phyloP scores from a whole-genome alignment of 1,140 invertebrate species.

The Oryzaephilus surinamensis region DNA sequence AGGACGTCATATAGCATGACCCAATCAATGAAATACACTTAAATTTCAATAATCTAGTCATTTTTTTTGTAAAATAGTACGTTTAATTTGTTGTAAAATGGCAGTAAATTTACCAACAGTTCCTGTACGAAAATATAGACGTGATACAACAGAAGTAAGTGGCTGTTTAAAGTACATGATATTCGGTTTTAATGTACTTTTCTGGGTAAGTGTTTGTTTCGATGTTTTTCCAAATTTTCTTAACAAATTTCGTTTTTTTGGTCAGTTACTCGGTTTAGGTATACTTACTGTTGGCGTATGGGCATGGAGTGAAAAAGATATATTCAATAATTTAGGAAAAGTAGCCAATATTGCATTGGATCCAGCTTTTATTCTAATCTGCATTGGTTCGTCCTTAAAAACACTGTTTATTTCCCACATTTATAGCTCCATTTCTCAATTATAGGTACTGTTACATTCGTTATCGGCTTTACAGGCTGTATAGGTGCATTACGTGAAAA shows the following conservation, averaged over 20 bases:
- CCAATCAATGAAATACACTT: not conserved
- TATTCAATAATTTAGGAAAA: conserved; percentile 81
- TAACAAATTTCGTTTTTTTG: conserved; percentile 12
- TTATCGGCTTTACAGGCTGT: conserved; percentile 94
- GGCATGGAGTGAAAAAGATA: conserved; percentile 97
- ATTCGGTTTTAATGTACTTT: conserved; percentile 93
- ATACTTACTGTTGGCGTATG: conserved; percentile 85
- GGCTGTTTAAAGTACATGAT: conserved; percentile 96
- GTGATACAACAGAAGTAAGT: conserved; percentile 87
- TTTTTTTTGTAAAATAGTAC: not conserved
- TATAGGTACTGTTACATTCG: conserved; percentile 76
- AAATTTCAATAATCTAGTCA: not conserved
- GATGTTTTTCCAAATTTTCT: conserved; percentile 4
- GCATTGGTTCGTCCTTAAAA: conserved; percentile 80
- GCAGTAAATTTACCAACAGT: conserved; percentile 41
- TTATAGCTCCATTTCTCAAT: conserved; percentile 11
- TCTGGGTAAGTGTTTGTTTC: conserved; percentile 69
- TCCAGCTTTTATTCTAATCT: conserved; percentile 90
- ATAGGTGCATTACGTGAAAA: conserved; percentile 89
- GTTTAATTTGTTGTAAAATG: conserved; percentile 12
- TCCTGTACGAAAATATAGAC: conserved; percentile 58
- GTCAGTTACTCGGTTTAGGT: conserved; percentile 72
- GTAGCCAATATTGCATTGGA: conserved; percentile 86
- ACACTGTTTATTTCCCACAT: conserved; percentile 20
- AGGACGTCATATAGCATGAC: conserved; percentile 4